Conservation (phyloP, 1,140 invertebrate genomes). For the Steinernema khuongi region DNA sequence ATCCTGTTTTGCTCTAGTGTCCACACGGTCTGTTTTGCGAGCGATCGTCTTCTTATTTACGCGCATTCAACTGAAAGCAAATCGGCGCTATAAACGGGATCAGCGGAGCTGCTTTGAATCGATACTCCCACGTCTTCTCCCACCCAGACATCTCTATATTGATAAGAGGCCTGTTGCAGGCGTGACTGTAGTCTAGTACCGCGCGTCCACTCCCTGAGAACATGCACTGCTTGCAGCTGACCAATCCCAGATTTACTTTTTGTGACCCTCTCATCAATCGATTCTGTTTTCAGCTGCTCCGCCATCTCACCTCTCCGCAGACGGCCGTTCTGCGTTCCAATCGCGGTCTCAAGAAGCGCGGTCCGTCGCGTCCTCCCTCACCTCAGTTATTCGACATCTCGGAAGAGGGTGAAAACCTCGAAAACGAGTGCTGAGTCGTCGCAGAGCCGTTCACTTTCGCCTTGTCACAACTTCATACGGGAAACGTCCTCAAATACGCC, state of each 20-base stretch:
- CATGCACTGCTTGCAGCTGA: no score
- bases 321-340: constrained; percentile 43
- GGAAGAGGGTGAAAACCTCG: constrained; percentile 37
- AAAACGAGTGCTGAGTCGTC: background rate
- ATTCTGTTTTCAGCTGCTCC: constrained; percentile 42
- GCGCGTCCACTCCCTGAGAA: no score
- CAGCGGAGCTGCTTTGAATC: background rate
- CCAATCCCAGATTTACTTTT: no score
- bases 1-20: background rate
- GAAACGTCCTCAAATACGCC: constrained; percentile 3
- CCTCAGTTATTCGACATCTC: constrained; percentile 49
- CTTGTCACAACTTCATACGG: background rate
- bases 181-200: no score
- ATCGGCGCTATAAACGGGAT: background rate
- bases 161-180: no score
- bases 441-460: background rate
- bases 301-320: constrained; percentile 47
- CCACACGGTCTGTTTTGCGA: background rate
- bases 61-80: background rate
- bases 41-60: background rate
- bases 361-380: constrained; percentile 44
- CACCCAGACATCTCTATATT: no score
- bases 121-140: no score
- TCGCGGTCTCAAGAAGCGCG: constrained; percentile 41
- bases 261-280: background rate